These are phyloP conservation scores for Acropora tenuis DNA, from an alignment of 64 coral and sea anemone genomes.

Conservation along the genomic window DNA sequence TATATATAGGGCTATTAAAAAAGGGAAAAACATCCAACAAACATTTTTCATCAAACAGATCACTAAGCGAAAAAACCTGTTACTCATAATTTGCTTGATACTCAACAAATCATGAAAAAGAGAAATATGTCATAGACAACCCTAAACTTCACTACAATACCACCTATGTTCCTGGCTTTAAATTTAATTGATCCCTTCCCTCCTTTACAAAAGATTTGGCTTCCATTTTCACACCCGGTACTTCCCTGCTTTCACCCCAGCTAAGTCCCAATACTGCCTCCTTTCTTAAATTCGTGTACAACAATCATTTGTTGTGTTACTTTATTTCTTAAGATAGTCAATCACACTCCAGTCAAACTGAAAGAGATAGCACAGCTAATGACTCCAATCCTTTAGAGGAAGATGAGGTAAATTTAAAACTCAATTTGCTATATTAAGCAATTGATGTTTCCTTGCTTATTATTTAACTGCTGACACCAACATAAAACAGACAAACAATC, in stretches of 20 bases:
- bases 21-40: background rate
- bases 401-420: background rate
- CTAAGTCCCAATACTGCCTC: background rate
- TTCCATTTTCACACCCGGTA: background rate
- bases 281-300: background rate
- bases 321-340: background rate
- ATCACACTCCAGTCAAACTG: background rate
- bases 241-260: background rate
- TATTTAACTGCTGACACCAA: background rate
- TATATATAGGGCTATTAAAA: background rate
- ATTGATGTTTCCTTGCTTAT: background rate
- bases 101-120: background rate
- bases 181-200: background rate
- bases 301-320: background rate
- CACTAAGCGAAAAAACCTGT: background rate
- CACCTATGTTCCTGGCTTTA: background rate
- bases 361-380: background rate
- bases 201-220: background rate
- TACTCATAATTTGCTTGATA: background rate
- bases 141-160: background rate
- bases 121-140: background rate
- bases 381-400: background rate
- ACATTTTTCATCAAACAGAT: conserved; percentile 10
- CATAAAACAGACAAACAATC: background rate
- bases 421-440: background rate